These are phyloP conservation scores for Plutella xylostella DNA, from an alignment of 2,888 invertebrate species.

Conservation along the genomic window DNA sequence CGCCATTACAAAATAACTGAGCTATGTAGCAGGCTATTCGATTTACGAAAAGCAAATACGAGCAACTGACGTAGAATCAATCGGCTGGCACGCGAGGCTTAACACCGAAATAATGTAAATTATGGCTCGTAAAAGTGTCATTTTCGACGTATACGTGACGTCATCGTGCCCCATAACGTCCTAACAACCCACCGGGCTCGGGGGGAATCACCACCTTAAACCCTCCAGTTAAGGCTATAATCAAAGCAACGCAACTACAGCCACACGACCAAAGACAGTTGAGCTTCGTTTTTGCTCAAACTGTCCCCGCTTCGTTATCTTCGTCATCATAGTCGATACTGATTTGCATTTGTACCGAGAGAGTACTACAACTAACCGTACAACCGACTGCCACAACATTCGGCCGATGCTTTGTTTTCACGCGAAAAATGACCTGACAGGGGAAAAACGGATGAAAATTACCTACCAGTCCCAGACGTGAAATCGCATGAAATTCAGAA, in stretches of 20 bases:
- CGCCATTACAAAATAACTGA: slow-evolving; percentile 60
- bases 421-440: neutral
- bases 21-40: slow-evolving; percentile 60
- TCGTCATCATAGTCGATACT: slow-evolving; percentile 40
- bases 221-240: no score
- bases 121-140: slow-evolving; percentile 68
- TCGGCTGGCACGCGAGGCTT: slow-evolving; percentile 63
- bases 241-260: no score
- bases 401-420: neutral
- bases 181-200: slow-evolving; percentile 12
- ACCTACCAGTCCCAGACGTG: slow-evolving; percentile 29
- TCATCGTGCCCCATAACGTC: slow-evolving; percentile 33
- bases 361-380: neutral
- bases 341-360: slow-evolving; percentile 34
- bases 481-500: slow-evolving; percentile 44
- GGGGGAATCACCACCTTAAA: neutral
- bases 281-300: slow-evolving; percentile 44
- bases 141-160: slow-evolving; percentile 65
- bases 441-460: slow-evolving; percentile 20
- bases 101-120: slow-evolving; percentile 67
- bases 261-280: neutral
- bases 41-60: slow-evolving; percentile 61
- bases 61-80: slow-evolving; percentile 66
- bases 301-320: slow-evolving; percentile 51
- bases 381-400: neutral